Base-by-base conservation (phyloP, 2,888 invertebrate genomes). In the Parthenolecanium corni region DNA sequence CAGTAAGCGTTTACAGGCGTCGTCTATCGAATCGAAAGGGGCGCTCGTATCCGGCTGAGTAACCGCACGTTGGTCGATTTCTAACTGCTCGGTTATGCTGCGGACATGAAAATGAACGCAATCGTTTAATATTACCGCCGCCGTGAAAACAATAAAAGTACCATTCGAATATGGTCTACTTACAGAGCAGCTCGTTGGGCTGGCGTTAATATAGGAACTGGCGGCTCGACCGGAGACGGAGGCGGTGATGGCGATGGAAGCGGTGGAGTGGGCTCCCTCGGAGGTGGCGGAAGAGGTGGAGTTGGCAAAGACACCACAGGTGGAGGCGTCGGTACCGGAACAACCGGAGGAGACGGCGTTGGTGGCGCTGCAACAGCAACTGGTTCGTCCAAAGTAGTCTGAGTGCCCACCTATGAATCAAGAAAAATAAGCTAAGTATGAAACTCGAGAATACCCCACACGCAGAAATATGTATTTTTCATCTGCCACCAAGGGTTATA, bases 31-130 rank as follows among this genome's bases (percentile, higher is more conserved):
- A 65, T 77, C 75, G 71, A 88, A 89, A 16, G 86, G 85, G 61
- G 81, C 80, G 66, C 81, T 80, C 53, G 82, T 81, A 72, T 89
- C 87, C 1, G 88, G 85, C 71, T 82, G 82, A 24, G 82, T 73
- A 54, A 84, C 86, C 65, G 82, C 83, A 69, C 81, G 80, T 73
- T 87, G 86, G 75, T 89, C 88, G 54, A 82, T 82, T 70, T 80
- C 80, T 70, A 86, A 71, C 72, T 87, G 86, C 64, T 84, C 82
- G 68, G 86, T 85, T 70, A 88, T 81, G 69, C 87, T 87, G 67
- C n/a, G 23, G 3, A 11, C n/a, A 51, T 23, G 24, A 52, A 31
- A n/a, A 52, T 52, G 24, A 21, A 9, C 1, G 21, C 16, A 21
- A 40, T 3, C 9, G 25, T 40, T 2, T 16, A 14, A 51, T 25